These are phyloP conservation scores for Ochropacha duplaris DNA, from an alignment of 2,888 invertebrate species.

Conservation along the genomic window DNA sequence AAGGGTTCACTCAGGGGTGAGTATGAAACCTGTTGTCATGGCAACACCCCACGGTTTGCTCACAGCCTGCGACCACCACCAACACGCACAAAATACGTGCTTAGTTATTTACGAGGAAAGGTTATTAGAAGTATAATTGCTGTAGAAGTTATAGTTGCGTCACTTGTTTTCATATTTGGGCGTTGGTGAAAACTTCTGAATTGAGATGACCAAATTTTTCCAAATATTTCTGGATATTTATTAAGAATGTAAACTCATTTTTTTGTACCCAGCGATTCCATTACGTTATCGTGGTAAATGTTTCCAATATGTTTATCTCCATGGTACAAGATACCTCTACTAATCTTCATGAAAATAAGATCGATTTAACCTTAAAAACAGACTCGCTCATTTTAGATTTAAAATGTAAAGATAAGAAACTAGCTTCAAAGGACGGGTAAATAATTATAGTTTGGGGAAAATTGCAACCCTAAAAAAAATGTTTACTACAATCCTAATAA, in stretches of 20 bases:
- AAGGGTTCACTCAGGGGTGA: slow-evolving; percentile 76
- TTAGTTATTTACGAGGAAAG: slow-evolving; percentile 75
- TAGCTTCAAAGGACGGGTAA: too few species aligned
- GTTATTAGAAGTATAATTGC: slow-evolving; percentile 77
- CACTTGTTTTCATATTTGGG: slow-evolving; percentile 14
- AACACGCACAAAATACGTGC: slow-evolving; percentile 59
- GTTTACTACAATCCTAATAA: too few species aligned
- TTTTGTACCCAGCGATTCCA: too few species aligned
- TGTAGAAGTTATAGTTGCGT: slow-evolving; percentile 32
- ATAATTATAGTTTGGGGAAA: too few species aligned
- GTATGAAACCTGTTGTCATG: slow-evolving; percentile 66
- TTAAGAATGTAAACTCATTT: neutral
- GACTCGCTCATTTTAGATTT: too few species aligned
- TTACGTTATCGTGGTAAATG: too few species aligned
- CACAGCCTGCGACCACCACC: slow-evolving; percentile 69
- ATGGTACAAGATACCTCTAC: too few species aligned
- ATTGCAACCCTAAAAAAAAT: too few species aligned
- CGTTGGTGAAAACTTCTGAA: slow-evolving; percentile 7
- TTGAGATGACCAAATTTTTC: neutral
- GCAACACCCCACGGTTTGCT: slow-evolving; percentile 70
- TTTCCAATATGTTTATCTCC: too few species aligned
- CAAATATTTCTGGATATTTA: neutral
- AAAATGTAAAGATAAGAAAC: too few species aligned
- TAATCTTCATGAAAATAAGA: too few species aligned
- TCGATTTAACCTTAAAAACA: too few species aligned